These are phyloP conservation scores for Toxonevra muliebris DNA, from an alignment of 2,888 invertebrate species.

Conservation along the genomic window DNA sequence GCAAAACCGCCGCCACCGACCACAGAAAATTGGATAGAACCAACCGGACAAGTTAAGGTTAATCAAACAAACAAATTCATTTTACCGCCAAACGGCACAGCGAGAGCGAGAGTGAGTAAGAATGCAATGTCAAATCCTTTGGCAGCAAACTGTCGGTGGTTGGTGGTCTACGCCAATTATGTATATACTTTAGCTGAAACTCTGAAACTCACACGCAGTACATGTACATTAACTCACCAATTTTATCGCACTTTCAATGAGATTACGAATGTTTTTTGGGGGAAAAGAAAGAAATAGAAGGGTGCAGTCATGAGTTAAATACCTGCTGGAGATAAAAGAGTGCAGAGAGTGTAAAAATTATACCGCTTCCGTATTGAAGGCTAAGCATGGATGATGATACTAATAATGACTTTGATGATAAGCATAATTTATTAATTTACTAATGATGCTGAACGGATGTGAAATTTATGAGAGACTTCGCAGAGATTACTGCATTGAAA, in stretches of 20 bases:
- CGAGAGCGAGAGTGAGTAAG: too few relatives aligned
- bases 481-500: too few relatives aligned
- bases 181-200: not conserved
- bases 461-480: too few relatives aligned
- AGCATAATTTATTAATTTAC: too few relatives aligned
- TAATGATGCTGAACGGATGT: too few relatives aligned
- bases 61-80: constrained; percentile 23
- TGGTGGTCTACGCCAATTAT: constrained; percentile 20
- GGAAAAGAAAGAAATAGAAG: not conserved
- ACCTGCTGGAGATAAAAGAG: too few relatives aligned
- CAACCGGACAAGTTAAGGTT: not conserved
- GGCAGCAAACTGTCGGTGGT: not conserved
- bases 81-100: constrained; percentile 14
- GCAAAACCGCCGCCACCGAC: not conserved
- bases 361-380: too few relatives aligned
- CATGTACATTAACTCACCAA: constrained; percentile 18
- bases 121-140: too few relatives aligned
- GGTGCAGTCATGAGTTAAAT: too few relatives aligned
- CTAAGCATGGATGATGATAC: too few relatives aligned
- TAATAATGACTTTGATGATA: too few relatives aligned
- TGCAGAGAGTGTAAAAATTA: too few relatives aligned
- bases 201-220: not conserved
- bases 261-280: not conserved
- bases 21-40: not conserved
- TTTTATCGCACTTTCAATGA: constrained; percentile 14